Base-by-base conservation (phyloP, 1,140 invertebrate genomes). In the Penaeus vannamei region DNA sequence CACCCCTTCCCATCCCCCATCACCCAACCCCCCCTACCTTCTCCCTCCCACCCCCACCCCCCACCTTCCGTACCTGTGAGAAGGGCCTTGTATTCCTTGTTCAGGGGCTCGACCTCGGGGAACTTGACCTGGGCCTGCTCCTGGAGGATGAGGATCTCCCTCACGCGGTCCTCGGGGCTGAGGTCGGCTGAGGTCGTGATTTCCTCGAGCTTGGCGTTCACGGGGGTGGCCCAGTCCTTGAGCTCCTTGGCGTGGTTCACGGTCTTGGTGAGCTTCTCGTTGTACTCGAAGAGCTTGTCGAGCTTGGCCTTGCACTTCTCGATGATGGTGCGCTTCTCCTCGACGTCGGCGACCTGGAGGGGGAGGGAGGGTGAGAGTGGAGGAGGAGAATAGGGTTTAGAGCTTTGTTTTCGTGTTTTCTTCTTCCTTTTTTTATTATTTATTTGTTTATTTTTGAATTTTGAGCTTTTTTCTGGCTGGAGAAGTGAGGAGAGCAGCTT, bases 151-250 rank as follows among this genome's bases (percentile, higher is more conserved):
- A 92, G 88, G 53, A 91, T 92, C 69, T 91, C 89, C 69, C 91
- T 91, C 26, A 92, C 91, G 12, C 91, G 84, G 85, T 92, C 90
- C 80, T 92, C 91, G 14, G 91, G 91, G 83, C 91, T 91, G 85
- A 92, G 69, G 1, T 91, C 86, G 60, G 88, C 83, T 77, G 80
- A 87, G 14, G 86, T 90, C 76, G 89, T 89, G 87, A 92, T 90
- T 46, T 91, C 91, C 66, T 91, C 85, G n/a, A 92, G 90, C 87
- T 92, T 90, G 32, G 59, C 82, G 79, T 91, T 91, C 84, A 91
- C 69, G n/a, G 90, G 91, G 60, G n/a, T 84, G 66, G 90, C 91
- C 91, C 91, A 92, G 60, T 86, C 90, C 72, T 91, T 53, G 22
- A 92, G 82, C 4, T 86, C 81, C 80, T 91, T 91, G 87, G 76